Evolutionary conservation across 2,797 vertebrate genomes (phyloP), one percentile per base, ranked within the genome.

Genomic region (Huso huso): DNA sequence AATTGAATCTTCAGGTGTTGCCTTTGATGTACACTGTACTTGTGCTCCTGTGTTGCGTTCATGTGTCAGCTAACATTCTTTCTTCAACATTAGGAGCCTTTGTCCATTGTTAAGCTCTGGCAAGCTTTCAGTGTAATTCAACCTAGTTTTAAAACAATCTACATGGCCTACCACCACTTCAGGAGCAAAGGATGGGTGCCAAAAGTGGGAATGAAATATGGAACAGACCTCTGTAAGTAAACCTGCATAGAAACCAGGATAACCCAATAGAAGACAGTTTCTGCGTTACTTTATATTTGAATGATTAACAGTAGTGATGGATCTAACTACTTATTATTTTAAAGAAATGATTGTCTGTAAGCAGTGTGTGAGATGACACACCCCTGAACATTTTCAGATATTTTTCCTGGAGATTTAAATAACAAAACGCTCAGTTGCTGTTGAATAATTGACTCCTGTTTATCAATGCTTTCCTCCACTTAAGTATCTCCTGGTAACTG

Each of bases 171-270:
- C 76, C 86, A 98, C 75, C 88, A 95, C 79, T 95, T 88, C 73
- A 89, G 95, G 18, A 89, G 90, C 76, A 91, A 81, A 81, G 96
- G 95, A n/a, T 98, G 96, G 96, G 91, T 98, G 67, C 95, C 96
- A 68, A 98, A 98, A 80, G 80, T 90, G 0, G 95, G 95, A 0
- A 82, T 96, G 71, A 99, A 99, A 76, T 99, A 98, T 0, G 96
- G 95, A 6, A 89, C 91, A 0, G 93, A 99, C 76, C 80, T 96
- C 51, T 70, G 96, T 99, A 86, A 92, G 95, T 91, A 49, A 6
- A 37, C 49, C 7, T 58, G 15, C 7, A 58, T 13, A 6, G 7
- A 7, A 7, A 58, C 55, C 12, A 58, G 15, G 10, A 13, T 11
- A 11, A 11, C 3, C 15, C 15, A 7, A 11, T 12, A 53, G 52